A percentile compares a stretch with the other conserved stretches of the same genome.
These are phyloP conservation scores for Tylochromis polylepis DNA, from an alignment of 2,113 vertebrate species.

Conservation along the genomic window DNA sequence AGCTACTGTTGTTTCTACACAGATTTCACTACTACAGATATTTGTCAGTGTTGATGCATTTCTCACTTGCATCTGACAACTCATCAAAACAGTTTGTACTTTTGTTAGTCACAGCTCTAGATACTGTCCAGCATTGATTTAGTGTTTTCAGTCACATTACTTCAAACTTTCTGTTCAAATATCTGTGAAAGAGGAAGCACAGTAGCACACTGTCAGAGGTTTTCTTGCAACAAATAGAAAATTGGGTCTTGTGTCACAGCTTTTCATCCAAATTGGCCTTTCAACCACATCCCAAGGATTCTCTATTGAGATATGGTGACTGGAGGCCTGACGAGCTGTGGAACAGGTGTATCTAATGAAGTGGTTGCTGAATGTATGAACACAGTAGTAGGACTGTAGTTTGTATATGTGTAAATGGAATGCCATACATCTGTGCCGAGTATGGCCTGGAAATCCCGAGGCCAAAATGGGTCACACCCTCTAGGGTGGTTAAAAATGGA, in stretches of 20 bases:
- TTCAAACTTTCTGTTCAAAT: background rate
- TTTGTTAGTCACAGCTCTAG: background rate
- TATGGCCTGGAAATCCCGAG: background rate
- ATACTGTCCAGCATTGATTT: background rate
- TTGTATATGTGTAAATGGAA: too few species aligned
- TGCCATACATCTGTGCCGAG: too few species aligned
- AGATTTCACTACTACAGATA: fast-evolving
- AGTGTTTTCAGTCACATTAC: too few species aligned
- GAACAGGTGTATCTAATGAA: too few species aligned
- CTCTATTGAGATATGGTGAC: background rate
- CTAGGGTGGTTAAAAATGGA: background rate
- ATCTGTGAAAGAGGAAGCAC: background rate
- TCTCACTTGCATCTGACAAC: background rate
- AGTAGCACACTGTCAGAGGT: background rate
- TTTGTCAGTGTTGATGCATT: background rate
- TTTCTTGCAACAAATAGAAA: background rate
- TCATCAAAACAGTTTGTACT: fast-evolving
- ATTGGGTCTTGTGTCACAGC: background rate
- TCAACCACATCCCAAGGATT: background rate
- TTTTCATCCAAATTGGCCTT: background rate
- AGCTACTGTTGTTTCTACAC: too few species aligned
- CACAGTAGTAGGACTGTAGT: too few species aligned
- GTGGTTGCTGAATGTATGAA: too few species aligned
- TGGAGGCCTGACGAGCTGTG: background rate
- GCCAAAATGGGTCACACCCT: background rate